These are phyloP conservation scores for Charina bottae DNA, from an alignment of 2,113 vertebrate species.

Conservation along the genomic window DNA sequence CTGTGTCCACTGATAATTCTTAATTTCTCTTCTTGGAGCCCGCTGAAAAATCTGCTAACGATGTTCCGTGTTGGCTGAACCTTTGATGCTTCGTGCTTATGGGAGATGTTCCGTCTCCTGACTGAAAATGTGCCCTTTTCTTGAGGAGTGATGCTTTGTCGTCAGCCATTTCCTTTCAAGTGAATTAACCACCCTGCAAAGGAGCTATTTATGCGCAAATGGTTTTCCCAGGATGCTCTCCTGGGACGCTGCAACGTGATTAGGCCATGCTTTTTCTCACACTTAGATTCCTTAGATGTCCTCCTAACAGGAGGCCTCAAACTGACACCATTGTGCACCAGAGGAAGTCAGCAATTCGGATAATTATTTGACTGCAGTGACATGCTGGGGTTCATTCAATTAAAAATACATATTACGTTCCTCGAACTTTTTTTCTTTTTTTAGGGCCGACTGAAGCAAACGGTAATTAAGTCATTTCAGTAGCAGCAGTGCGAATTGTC, in stretches of 20 bases:
- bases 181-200: not conserved
- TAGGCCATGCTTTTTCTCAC: constrained; percentile 12
- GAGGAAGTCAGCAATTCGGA: not conserved
- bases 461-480: not conserved
- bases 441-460: not conserved
- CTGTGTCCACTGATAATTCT: not conserved
- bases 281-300: constrained; percentile 13
- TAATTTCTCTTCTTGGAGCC: not conserved
- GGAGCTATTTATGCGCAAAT: not conserved
- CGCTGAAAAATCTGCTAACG: not conserved
- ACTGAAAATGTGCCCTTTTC: not conserved
- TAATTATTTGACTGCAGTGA: not conserved
- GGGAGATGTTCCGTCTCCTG: not conserved
- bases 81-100: not conserved
- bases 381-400: not conserved
- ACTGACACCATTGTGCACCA: not conserved
- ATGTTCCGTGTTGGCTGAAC: not conserved
- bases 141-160: not conserved
- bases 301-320: constrained; percentile 6
- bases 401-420: not conserved
- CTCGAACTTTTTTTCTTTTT: not conserved
- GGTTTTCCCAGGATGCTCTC: constrained; percentile 4
- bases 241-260: not conserved
- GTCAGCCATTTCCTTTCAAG: not conserved
- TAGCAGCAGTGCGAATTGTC: not conserved